Base-by-base conservation (phyloP, 2,888 invertebrate species). In the Pasiphila rectangulata region DNA sequence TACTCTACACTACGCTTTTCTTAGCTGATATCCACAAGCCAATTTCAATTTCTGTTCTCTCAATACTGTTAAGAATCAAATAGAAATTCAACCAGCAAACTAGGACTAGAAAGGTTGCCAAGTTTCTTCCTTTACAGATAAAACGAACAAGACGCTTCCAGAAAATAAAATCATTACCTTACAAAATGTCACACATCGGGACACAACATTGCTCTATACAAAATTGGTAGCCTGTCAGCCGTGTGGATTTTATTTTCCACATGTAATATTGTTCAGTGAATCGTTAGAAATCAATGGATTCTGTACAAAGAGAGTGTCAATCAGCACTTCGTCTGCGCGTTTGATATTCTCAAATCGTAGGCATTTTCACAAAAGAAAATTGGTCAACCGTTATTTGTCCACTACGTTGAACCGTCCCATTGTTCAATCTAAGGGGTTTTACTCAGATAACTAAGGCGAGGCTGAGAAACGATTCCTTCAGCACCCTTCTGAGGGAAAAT, bases 381-480 rank as follows among this genome's bases (percentile, higher is more conserved):
- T 86, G 86, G 84, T 86, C 82, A 85, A 84, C 79, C 85, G 85
- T 85, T 82, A 79, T 78, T 79, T 81, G 84, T 79, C 83, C 83
- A 83, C 75, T 79, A 82, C 72, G 74, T 70, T 75, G 80, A 74
- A 72, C 72, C 74, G 69, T 72, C 71, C 79, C 66, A 85, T 86
- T 87, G 86, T 87, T 79, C 80, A 79, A 74, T 71, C 71, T 72
- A 73, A 79, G 78, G 77, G 80, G 78, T 79, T 75, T 73, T 80
- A 73, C 76, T 74, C 73, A 76, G 79, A 81, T 82, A 77, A 75
- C 74, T 76, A 76, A n/a, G n/a, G n/a, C n/a, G n/a, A n/a, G n/a
- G 44, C 45, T 34, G 24, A 39, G 42, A 27, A 48, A 38, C 46
- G 30, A 72, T 78, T 75, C 75, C 73, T 74, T 73, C 61, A 64